Percentiles rank a stretch among this genome's conserved stretches.
phyloP scores from a whole-genome alignment of 2,797 vertebrate species.

The Phalloptychus januarius region DNA sequence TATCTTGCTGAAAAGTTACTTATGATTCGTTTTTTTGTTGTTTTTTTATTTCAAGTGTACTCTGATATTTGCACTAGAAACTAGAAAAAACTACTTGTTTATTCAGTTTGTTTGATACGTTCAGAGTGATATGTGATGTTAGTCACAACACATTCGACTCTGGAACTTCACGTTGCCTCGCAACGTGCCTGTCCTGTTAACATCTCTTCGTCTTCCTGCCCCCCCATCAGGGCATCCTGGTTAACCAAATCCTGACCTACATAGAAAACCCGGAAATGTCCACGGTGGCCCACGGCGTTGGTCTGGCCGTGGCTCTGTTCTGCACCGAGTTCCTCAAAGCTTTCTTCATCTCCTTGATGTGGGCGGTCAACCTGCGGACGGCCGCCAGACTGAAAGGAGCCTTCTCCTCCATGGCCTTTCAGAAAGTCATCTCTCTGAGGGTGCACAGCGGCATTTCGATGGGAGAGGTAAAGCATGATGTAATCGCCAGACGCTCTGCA shows the following conservation, averaged over 20 bases:
- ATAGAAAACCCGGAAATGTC: conserved; percentile 21
- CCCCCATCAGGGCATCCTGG: conserved; percentile 78
- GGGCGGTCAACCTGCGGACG: conserved; percentile 83
- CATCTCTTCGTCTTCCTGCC: neutral
- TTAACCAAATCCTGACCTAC: conserved; percentile 79
- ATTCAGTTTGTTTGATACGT: neutral
- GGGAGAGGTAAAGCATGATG: conserved; percentile 79
- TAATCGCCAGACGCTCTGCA: neutral
- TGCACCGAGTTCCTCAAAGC: conserved; percentile 77
- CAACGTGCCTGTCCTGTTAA: neutral
- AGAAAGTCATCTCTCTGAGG: conserved; percentile 81
- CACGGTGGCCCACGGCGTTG: conserved; percentile 58
- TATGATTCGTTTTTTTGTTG: no score
- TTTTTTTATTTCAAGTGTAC: no score
- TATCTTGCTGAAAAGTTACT: no score
- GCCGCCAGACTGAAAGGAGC: conserved; percentile 83
- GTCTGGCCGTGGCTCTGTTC: conserved; percentile 81
- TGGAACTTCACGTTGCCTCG: neutral
- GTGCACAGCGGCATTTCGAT: conserved; percentile 71
- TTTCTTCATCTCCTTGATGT: conserved; percentile 75
- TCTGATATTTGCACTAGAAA: no score
- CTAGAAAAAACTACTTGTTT: no score
- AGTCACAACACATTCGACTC: neutral
- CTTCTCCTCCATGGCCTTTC: conserved; percentile 77
- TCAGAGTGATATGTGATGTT: neutral